Evolutionary conservation across 30 jellyfish, hydroid and myxozoan genomes (phyloP), one percentile per base, ranked within the genome.

Genomic region (Phacellophora camtschatica): DNA sequence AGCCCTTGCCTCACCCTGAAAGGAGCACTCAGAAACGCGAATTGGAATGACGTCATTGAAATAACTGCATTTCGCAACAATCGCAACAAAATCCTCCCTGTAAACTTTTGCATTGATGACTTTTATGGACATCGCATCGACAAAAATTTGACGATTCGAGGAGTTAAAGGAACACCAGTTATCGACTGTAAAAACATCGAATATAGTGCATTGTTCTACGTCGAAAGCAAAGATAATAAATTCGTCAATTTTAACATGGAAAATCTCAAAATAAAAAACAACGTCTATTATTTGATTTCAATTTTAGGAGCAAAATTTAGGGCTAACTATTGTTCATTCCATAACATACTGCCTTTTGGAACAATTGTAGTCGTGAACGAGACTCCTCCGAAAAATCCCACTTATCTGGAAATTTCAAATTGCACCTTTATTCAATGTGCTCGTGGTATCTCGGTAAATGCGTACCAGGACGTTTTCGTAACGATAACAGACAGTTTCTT

Each of bases 31-130:
- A 15, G 4, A 1, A 23, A 28, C 29, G 77, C 77, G 34, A 3
- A 5, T 1, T 66, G 81, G 81, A 66, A 66, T 37, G 81, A 66
- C 65, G 65, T n/a, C 31, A 28, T 66, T 4, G 29, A 12, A 37
- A 66, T 66, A 18, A 43, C 31, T 1, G 81, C 81, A 15, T 58
- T 31, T 63, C 77, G 43, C 10, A 55, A 63, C 56, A 7, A 63
- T 27, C 2, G 77, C 12, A 24, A 31, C 5, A 31, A n/a, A 13
- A 3, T 27, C 13, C 16, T 8, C 31, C 77, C 30, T 7, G 33
- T 28, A 1, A 33, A 66, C 27, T 66, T 66, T 49, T 66, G 81
- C 81, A 16, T 66, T 46, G 2, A 15, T 6, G 65, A 66, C 31
- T 66, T 6, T 3, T 4, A 9, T 9, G 81, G 81, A 15, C 63